Conservation (phyloP, 2,113 vertebrate genomes). For the Numida meleagris region DNA sequence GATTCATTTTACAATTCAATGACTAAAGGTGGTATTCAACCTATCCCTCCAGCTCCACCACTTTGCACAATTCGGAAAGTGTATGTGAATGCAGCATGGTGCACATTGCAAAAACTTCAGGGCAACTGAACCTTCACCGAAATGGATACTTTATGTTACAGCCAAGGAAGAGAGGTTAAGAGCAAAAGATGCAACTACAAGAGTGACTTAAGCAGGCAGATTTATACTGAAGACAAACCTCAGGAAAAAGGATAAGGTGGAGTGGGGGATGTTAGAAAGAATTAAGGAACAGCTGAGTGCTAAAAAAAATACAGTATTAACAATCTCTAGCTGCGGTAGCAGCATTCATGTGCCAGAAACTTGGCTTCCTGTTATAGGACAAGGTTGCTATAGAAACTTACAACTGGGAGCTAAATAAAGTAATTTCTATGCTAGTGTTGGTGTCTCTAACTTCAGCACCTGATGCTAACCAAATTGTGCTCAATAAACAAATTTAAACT, state of each 20-base stretch:
- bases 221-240: constrained; percentile 37
- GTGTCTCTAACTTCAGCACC: constrained; percentile 79
- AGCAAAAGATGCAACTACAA: constrained; percentile 50
- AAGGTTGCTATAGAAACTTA: constrained; percentile 86
- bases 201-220: constrained; percentile 65
- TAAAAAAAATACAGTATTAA: constrained; percentile 58
- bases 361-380: constrained; percentile 73
- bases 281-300: constrained; percentile 32
- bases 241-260: not conserved
- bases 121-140: constrained; percentile 7
- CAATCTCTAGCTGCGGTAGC: constrained; percentile 48
- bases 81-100: not conserved
- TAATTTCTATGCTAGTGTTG: constrained; percentile 83
- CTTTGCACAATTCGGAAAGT: constrained; percentile 31
- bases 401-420: constrained; percentile 84
- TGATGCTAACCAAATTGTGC: constrained; percentile 82
- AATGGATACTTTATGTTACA: constrained; percentile 21
- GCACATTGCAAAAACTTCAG: not conserved
- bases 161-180: not conserved
- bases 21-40: not conserved
- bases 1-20: not conserved
- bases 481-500: constrained; percentile 83
- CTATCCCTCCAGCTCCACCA: not conserved
- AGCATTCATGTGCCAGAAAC: constrained; percentile 62
- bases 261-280: not conserved